These are phyloP conservation scores for Ateles fusciceps DNA, from an alignment of 2,797 vertebrate species.

Conservation along the genomic window DNA sequence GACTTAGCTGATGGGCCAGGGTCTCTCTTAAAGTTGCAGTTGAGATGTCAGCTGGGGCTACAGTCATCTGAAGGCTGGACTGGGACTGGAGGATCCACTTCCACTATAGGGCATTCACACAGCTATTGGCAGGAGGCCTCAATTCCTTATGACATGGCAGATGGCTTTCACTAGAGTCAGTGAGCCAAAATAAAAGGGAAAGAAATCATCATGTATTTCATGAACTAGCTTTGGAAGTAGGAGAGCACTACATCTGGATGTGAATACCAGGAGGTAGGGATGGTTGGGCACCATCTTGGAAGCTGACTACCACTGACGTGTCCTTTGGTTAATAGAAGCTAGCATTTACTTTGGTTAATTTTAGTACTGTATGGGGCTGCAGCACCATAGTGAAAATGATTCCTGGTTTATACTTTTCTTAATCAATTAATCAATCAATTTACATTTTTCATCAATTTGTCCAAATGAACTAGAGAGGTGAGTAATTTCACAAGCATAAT, in stretches of 20 bases:
- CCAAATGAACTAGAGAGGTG: neutral
- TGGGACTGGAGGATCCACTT: neutral
- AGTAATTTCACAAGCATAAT: neutral
- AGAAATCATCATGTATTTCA: neutral
- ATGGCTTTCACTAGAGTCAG: neutral
- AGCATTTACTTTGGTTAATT: neutral
- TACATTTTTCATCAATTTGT: conserved; percentile 19
- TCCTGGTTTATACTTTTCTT: neutral
- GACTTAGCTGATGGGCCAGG: neutral
- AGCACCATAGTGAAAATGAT: neutral
- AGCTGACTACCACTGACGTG: neutral
- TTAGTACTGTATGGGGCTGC: neutral
- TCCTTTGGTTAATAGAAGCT: neutral
- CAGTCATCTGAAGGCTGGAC: neutral
- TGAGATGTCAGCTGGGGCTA: neutral
- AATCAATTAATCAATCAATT: neutral
- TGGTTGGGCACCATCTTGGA: neutral
- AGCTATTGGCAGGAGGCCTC: neutral
- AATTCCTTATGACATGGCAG: neutral
- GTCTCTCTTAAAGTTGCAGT: neutral
- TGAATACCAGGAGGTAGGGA: neutral
- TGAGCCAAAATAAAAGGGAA: neutral
- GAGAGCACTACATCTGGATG: accelerated
- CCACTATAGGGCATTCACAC: neutral
- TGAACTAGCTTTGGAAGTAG: neutral